These are phyloP conservation scores for Haliclystus octoradiatus DNA, from an alignment of 30 jellyfish, hydroid and myxozoan species.

Conservation along the genomic window DNA sequence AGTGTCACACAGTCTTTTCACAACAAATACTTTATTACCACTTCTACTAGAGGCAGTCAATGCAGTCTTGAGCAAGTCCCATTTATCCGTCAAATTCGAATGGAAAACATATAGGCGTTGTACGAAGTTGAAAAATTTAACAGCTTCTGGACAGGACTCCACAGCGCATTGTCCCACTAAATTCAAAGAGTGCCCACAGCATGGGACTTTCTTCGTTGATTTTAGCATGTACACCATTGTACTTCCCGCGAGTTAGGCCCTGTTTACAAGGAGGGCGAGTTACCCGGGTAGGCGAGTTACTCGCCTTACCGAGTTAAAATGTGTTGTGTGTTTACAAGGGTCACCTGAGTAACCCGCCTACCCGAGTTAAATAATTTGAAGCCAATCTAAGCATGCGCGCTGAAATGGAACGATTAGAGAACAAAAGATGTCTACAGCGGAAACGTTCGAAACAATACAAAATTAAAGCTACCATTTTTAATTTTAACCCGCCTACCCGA, in stretches of 20 bases:
- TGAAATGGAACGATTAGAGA: no score
- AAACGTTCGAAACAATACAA: no score
- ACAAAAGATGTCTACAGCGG: no score
- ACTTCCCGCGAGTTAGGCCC: constrained; percentile 60
- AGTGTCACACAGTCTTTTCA: constrained; percentile 37
- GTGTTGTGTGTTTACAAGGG: no score
- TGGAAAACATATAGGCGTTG: not conserved
- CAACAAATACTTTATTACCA: constrained; percentile 40
- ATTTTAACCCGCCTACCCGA: no score
- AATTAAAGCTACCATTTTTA: no score
- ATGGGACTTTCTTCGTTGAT: constrained; percentile 39
- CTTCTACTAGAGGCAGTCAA: not conserved
- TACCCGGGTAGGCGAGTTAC: no score
- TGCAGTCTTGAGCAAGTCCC: not conserved
- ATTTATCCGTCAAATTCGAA: not conserved
- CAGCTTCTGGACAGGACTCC: constrained; percentile 44
- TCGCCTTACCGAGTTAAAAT: no score
- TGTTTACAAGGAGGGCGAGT: no score
- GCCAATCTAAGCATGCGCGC: no score
- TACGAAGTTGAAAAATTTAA: constrained; percentile 19
- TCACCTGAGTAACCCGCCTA: no score
- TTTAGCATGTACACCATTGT: constrained; percentile 46
- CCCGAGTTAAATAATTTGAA: no score
- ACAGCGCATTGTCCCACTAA: constrained; percentile 54
- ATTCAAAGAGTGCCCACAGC: constrained; percentile 30